Evolutionary conservation across 2,797 vertebrate species (phyloP), one percentile per base, ranked within the genome.

Genomic region (Darevskia mixta): DNA sequence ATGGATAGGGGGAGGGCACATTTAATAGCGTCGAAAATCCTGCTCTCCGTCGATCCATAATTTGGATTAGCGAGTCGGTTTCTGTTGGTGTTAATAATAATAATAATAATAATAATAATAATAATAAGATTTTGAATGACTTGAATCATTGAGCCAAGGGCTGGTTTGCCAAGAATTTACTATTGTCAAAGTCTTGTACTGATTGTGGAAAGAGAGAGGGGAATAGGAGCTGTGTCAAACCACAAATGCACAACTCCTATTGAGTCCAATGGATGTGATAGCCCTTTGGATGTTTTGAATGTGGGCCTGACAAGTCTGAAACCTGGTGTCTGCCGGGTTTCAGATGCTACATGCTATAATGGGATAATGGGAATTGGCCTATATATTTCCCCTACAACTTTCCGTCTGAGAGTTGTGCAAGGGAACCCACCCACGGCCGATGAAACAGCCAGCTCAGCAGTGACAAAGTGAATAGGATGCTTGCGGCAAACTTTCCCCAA

Each of bases 51-150:
- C 0, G 6, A 58, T 15, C 23, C 8, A 4, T 58, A 3, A 41
- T 72, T 58, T 75, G 38, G 73, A 87, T 38, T 79, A 87, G 20
- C 93, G 88, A 96, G 85, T 95, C 93, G 92, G 90, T 91, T 93
- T 61, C 84, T 90, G 29, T 85, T 83, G 64, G 15, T 69, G 61
- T 43, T 43, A 18, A 5, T 64, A 18, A 18, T 23, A 55, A 55
- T 23, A 41, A 41, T 41, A 41, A 41, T 41, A 41, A 4, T 41
- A 9, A 11, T 15, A 71, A 23, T 38, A 38, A 38, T 38, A 38
- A 41, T 41, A 41, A 4, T 41, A 9, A 2, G 2, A 17, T 5
- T 38, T 49, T 11, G 25, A 29, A 58, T 38, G 6, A 1, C 66
- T 55, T 69, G 71, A 41, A 38, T 38, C 2, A 69, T 38, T 43